A percentile compares a stretch with the other conserved stretches of the same genome.
These are phyloP conservation scores for Argopecten irradians DNA, from an alignment of 1,140 invertebrate genomes.

Conservation along the genomic window DNA sequence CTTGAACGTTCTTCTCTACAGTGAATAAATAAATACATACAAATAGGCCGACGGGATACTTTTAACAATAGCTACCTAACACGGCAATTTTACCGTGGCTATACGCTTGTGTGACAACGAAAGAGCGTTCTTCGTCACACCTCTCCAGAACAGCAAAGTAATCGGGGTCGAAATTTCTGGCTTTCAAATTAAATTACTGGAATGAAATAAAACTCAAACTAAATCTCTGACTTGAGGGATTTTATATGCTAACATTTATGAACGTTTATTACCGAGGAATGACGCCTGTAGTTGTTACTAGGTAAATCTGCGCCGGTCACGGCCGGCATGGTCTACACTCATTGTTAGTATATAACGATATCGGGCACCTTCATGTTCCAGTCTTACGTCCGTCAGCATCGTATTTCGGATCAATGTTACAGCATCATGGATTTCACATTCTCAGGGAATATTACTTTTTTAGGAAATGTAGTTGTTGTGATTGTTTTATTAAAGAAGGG, in stretches of 20 bases:
- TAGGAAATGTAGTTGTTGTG: no score
- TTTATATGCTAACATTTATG: background rate
- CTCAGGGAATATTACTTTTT: no score
- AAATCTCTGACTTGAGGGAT: background rate
- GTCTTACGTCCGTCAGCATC: no score
- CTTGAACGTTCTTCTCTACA: constrained; percentile 1
- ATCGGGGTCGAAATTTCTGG: constrained; percentile 20
- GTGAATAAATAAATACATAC: constrained; percentile 11
- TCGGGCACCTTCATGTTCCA: no score
- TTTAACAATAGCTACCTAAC: constrained; percentile 2
- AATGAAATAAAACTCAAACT: constrained; percentile 9
- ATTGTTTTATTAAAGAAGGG: no score
- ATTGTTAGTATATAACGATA: no score
- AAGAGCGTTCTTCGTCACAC: background rate
- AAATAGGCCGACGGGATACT: constrained; percentile 6
- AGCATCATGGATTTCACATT: no score
- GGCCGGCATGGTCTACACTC: background rate
- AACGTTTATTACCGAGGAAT: background rate
- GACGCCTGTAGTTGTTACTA: background rate
- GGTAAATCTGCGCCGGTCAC: background rate
- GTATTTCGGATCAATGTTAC: no score
- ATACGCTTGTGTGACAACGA: constrained; percentile 15
- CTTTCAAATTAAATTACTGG: constrained; percentile 11
- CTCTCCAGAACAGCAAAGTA: constrained; percentile 14
- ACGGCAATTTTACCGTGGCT: background rate